A percentile compares a stretch with the other conserved stretches of the same genome.
Evolutionary conservation across 1,140 invertebrate genomes (phyloP).

Genomic region (Leptopilina clavipes): DNA sequence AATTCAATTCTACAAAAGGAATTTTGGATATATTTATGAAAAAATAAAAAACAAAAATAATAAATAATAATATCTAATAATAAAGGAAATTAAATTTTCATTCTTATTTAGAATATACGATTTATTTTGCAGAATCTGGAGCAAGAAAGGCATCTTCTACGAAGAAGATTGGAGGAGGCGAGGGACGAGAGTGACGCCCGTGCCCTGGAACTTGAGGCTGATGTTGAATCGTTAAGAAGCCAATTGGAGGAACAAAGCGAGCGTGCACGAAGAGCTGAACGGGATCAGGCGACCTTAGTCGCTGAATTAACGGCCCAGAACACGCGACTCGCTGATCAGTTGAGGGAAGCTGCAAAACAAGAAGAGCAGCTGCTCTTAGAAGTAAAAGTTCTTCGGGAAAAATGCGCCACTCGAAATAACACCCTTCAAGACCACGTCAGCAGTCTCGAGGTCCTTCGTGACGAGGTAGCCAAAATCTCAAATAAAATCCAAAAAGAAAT

Average conservation of each 20-base stretch:
- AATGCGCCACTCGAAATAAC: conserved; percentile 86
- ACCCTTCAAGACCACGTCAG: conserved; percentile 87
- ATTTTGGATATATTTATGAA: too few species aligned
- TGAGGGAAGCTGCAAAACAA: conserved; percentile 87
- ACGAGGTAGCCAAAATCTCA: too few species aligned
- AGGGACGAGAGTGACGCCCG: conserved; percentile 93
- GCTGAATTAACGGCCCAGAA: conserved; percentile 93
- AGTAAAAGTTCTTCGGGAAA: conserved; percentile 87
- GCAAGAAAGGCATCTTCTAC: conserved; percentile 92
- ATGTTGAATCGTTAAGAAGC: conserved; percentile 84
- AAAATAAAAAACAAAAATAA: too few species aligned
- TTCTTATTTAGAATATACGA: not conserved
- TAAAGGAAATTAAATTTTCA: too few species aligned
- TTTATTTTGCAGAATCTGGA: conserved; percentile 86
- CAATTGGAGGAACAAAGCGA: conserved; percentile 84
- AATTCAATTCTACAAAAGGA: too few species aligned
- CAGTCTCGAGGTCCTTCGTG: conserved; percentile 89
- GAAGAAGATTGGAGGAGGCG: conserved; percentile 87
- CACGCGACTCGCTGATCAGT: conserved; percentile 88
- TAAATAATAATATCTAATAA: too few species aligned
- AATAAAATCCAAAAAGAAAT: too few species aligned
- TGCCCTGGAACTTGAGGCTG: conserved; percentile 89
- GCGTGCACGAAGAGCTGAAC: conserved; percentile 82
- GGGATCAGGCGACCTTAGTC: conserved; percentile 85
- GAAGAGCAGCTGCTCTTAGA: conserved; percentile 88